Percentiles rank a stretch among this genome's conserved stretches.
These are phyloP conservation scores for Columba livia DNA, from an alignment of 2,113 vertebrate species.

Conservation along the genomic window DNA sequence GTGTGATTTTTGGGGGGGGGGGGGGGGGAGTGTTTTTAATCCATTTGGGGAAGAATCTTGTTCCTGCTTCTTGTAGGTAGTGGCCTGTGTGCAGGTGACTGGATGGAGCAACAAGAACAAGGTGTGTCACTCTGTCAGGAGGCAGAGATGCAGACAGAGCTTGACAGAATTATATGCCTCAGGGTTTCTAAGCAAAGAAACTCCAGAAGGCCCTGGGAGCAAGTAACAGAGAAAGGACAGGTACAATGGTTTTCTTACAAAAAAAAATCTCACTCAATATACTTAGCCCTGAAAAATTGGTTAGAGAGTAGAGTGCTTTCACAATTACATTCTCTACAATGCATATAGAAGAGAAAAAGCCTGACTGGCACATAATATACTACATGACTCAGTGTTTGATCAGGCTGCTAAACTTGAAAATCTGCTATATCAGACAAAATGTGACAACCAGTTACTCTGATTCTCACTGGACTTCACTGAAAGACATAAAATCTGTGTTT, in stretches of 20 bases:
- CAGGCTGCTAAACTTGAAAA: neutral
- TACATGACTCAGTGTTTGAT: neutral
- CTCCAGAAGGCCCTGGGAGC: neutral
- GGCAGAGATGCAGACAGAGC: neutral
- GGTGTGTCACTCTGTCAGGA: neutral
- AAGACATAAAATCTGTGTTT: neutral
- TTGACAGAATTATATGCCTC: neutral
- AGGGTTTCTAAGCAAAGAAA: neutral
- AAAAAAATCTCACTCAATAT: too few relatives aligned
- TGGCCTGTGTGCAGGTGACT: neutral
- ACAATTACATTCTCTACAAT: neutral
- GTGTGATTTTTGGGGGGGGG: too few relatives aligned
- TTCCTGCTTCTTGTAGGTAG: neutral
- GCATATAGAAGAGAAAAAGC: neutral
- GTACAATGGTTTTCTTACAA: neutral
- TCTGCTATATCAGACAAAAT: neutral
- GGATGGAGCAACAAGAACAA: neutral
- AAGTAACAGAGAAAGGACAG: neutral
- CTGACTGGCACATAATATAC: neutral
- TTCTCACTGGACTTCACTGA: accelerated
- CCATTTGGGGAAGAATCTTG: neutral
- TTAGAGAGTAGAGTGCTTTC: neutral
- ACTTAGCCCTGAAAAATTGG: neutral
- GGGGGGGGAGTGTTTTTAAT: too few relatives aligned
- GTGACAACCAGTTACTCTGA: neutral